Conservation (phyloP, 2,888 invertebrate species). For the Girardia tigrina region DNA sequence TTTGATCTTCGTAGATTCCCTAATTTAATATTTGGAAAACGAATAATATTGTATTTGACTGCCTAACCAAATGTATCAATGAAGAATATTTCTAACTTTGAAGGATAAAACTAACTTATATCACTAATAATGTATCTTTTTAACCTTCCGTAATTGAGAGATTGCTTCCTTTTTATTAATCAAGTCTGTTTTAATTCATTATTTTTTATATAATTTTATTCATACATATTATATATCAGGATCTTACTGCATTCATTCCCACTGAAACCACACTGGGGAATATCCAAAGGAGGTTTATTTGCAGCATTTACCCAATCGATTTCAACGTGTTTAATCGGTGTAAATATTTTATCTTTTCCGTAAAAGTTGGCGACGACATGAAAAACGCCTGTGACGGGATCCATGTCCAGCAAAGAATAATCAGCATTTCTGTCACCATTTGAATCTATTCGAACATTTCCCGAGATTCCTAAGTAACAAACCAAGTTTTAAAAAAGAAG, state of each 20-base stretch:
- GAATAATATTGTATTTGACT: too few species aligned
- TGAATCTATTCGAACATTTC: not conserved
- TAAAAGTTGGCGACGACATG: not conserved
- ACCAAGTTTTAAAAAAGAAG: not conserved
- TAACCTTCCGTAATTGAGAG: too few species aligned
- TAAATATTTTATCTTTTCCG: not conserved
- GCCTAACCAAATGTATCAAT: too few species aligned
- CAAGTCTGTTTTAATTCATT: too few species aligned
- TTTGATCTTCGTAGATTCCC: too few species aligned
- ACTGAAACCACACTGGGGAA: not conserved
- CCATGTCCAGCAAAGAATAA: slow-evolving; percentile 24
- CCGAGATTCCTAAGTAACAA: not conserved
- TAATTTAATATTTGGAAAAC: too few species aligned
- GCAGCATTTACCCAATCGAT: not conserved
- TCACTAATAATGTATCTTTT: too few species aligned
- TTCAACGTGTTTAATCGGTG: not conserved
- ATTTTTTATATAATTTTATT: too few species aligned
- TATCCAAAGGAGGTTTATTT: not conserved
- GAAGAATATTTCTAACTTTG: too few species aligned
- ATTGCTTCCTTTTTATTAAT: too few species aligned
- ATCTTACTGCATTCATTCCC: not conserved
- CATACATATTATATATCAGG: too few species aligned
- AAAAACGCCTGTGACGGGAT: not conserved
- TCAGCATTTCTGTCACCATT: slow-evolving; percentile 25
- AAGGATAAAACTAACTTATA: too few species aligned